These are phyloP conservation scores for Harpalus rufipes DNA, from an alignment of 2,888 invertebrate genomes.

Conservation along the genomic window DNA sequence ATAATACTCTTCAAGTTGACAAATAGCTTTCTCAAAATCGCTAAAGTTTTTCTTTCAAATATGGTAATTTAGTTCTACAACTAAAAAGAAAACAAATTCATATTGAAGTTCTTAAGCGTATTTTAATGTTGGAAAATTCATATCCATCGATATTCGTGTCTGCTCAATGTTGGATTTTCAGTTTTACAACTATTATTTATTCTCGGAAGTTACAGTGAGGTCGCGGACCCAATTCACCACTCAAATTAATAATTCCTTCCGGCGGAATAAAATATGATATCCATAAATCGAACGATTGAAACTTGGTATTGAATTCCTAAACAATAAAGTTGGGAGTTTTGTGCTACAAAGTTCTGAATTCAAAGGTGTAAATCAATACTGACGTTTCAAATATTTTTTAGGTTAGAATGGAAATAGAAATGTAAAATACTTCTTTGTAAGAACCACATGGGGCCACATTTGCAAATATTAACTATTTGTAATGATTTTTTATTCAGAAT, in stretches of 20 bases:
- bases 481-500: too few relatives aligned
- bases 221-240: conserved; percentile 6
- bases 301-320: conserved; percentile 22
- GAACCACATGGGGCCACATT: too few relatives aligned
- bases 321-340: conserved; percentile 30
- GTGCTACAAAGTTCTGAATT: conserved; percentile 22
- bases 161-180: conserved; percentile 1
- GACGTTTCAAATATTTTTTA: not conserved
- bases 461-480: too few relatives aligned
- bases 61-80: not conserved
- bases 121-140: not conserved
- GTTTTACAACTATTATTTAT: conserved; percentile 19
- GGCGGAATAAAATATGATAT: conserved; percentile 16
- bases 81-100: conserved; percentile 16
- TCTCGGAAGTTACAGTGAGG: not conserved
- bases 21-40: too few relatives aligned
- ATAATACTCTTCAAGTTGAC: not conserved
- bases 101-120: conserved; percentile 3
- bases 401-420: not conserved
- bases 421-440: not conserved
- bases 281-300: conserved; percentile 25
- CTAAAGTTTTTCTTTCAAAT: conserved; percentile 1
- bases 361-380: conserved; percentile 1
- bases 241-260: conserved; percentile 13
- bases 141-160: not conserved